phyloP scores from a whole-genome alignment of 2,113 vertebrate species.

The Callithrix jacchus region DNA sequence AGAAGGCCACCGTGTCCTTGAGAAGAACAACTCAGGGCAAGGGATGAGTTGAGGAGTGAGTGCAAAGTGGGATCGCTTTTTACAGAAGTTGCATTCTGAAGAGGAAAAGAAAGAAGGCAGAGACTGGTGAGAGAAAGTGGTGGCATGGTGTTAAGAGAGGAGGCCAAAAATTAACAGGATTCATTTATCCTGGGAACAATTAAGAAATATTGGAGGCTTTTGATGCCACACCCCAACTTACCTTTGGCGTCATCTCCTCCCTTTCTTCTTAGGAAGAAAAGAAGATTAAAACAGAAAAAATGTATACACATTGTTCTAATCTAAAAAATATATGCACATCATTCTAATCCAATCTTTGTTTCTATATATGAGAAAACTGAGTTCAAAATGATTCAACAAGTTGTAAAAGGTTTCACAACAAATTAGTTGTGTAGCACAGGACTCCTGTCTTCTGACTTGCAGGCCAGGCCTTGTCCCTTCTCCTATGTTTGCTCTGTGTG shows the following conservation, averaged over 20 bases:
- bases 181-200: rapidly evolving
- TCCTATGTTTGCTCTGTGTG: neutral
- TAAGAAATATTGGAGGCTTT: neutral
- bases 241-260: neutral
- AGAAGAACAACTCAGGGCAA: neutral
- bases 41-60: neutral
- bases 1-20: neutral
- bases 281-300: neutral
- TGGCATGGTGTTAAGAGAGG: neutral
- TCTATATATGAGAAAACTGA: neutral
- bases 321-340: neutral
- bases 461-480: neutral
- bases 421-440: neutral
- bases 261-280: neutral
- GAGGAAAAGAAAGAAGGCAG: neutral
- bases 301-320: neutral
- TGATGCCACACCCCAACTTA: neutral
- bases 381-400: neutral
- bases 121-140: neutral
- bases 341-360: neutral
- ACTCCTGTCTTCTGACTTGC: neutral
- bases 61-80: neutral
- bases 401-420: neutral
- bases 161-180: neutral
- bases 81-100: neutral